A percentile compares a stretch with the other conserved stretches of the same genome.
phyloP scores from a whole-genome alignment of 2,888 invertebrate species.

The Eupithecia vulgata region DNA sequence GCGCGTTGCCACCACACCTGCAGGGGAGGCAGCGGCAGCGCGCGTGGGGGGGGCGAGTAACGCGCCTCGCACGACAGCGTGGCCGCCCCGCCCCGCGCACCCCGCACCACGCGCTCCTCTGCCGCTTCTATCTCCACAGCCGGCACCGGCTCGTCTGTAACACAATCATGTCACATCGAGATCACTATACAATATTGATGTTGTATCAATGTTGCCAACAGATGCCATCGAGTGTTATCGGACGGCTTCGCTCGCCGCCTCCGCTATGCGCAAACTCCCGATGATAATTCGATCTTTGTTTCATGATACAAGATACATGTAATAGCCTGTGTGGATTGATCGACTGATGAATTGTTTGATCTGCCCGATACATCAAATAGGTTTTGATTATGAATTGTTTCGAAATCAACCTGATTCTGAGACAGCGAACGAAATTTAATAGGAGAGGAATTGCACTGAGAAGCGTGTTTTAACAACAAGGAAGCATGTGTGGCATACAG shows the following conservation, averaged over 20 bases:
- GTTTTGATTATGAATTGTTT: slow-evolving; percentile 6
- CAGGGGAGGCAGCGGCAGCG: slow-evolving; percentile 59
- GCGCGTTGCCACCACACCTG: slow-evolving; percentile 59
- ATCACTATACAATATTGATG: neutral
- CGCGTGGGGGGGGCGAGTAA: slow-evolving; percentile 56
- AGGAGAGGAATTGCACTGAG: neutral
- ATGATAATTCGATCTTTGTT: neutral
- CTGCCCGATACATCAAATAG: neutral
- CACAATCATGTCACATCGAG: neutral
- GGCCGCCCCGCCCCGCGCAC: slow-evolving; percentile 55
- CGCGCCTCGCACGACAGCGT: slow-evolving; percentile 68
- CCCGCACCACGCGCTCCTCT: slow-evolving; percentile 38
- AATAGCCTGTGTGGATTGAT: slow-evolving; percentile 27
- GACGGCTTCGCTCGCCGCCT: neutral
- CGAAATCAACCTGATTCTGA: neutral
- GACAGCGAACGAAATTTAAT: neutral
- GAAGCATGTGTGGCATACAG: no score
- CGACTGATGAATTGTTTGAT: slow-evolving; percentile 28
- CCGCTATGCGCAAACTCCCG: neutral
- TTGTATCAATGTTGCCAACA: no score
- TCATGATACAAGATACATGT: neutral
- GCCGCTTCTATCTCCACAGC: slow-evolving; percentile 49
- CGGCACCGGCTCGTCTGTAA: slow-evolving; percentile 51
- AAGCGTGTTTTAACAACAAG: no score
- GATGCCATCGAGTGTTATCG: neutral